These are phyloP conservation scores for Koerneria pararmatus DNA, from an alignment of 2,888 invertebrate genomes.

Conservation along the genomic window DNA sequence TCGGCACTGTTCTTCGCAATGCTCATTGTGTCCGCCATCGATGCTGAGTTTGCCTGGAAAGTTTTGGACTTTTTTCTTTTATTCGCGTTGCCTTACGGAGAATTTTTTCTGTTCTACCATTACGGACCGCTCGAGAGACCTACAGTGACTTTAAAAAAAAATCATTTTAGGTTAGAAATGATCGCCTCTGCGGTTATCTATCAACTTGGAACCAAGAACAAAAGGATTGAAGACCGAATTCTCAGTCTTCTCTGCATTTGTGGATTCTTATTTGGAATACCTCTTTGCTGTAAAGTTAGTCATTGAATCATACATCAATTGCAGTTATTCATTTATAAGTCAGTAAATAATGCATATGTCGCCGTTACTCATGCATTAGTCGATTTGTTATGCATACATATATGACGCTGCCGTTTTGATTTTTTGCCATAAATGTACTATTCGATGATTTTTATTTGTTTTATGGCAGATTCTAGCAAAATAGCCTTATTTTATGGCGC, in stretches of 20 bases:
- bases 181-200: conserved; percentile 53
- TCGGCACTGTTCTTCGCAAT: conserved; percentile 51
- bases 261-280: conserved; percentile 52
- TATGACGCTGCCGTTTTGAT: no score
- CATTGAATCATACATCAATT: neutral
- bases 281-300: conserved; percentile 48
- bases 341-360: no score
- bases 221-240: conserved; percentile 46
- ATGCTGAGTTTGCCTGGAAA: conserved; percentile 44
- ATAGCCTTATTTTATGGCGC: no score
- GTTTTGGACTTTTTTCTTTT: neutral
- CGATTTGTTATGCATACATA: no score
- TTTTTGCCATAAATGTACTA: no score
- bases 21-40: conserved; percentile 46
- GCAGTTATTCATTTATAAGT: no score
- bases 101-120: no score
- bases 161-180: conserved; percentile 53
- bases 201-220: conserved; percentile 46
- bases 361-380: no score
- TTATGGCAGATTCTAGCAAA: no score
- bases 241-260: conserved; percentile 44
- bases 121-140: neutral
- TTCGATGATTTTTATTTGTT: no score
- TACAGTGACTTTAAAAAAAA: neutral
- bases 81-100: no score